Evolutionary conservation across 2,113 vertebrate species (phyloP).

Genomic region (Entelurus aequoreus): DNA sequence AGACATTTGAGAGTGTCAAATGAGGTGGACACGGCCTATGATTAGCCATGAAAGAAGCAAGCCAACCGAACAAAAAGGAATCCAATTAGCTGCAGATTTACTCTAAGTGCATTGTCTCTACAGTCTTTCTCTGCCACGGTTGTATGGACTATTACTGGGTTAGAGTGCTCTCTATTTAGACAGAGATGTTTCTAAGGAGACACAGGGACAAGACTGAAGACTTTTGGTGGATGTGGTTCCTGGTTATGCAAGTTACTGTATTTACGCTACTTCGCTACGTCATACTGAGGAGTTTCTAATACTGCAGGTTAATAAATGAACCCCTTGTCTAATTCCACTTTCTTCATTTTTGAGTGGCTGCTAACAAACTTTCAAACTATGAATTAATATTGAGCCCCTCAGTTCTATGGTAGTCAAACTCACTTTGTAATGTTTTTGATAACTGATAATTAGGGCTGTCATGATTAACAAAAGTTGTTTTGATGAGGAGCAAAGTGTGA

Average conservation of each 20-base stretch:
- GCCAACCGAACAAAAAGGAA: conserved; percentile 41
- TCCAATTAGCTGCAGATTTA: conserved; percentile 53
- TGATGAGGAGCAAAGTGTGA: no score
- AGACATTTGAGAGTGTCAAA: conserved; percentile 25
- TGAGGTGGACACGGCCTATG: conserved; percentile 32
- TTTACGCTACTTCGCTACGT: not conserved
- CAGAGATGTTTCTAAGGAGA: conserved; percentile 44
- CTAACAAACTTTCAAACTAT: no score
- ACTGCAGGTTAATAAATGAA: no score
- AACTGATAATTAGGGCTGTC: no score
- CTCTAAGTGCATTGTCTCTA: conserved; percentile 21
- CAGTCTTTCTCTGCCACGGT: conserved; percentile 37
- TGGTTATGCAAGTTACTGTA: not conserved
- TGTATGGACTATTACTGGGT: conserved; percentile 42
- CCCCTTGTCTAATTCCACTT: no score
- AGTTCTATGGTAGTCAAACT: no score
- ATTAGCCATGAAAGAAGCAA: conserved; percentile 34
- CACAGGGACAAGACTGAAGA: conserved; percentile 25
- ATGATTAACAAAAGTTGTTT: no score
- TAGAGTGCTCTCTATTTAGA: conserved; percentile 28
- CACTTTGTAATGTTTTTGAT: no score
- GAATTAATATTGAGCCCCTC: no score
- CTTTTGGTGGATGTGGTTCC: conserved; percentile 28
- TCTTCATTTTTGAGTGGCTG: no score
- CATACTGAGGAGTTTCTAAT: not conserved